Evolutionary conservation across 2,113 vertebrate genomes (phyloP).

Genomic region (Chaenocephalus aceratus): DNA sequence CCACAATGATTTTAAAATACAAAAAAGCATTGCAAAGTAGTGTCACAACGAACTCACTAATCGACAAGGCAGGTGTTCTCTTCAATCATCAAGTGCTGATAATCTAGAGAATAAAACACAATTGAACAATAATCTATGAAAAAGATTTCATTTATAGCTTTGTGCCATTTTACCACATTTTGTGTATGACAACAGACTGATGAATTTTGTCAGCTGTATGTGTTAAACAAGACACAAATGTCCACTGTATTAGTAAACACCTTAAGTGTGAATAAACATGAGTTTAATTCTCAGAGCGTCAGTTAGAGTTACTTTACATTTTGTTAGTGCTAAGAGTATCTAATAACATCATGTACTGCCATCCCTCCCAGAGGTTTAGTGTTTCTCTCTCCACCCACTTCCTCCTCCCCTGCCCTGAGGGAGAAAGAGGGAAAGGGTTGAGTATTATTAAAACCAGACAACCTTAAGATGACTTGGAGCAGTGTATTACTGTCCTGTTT

Average conservation of each 20-base stretch:
- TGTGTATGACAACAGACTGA: background rate
- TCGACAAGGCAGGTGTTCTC: background rate
- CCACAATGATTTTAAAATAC: background rate
- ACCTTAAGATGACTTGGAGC: slow-evolving; percentile 33
- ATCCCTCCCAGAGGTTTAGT: slow-evolving; percentile 26
- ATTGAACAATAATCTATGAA: no score
- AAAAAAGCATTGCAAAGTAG: background rate
- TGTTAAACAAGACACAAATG: background rate
- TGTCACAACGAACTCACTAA: background rate
- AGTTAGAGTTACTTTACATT: background rate
- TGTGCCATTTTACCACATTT: no score
- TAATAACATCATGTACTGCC: background rate
- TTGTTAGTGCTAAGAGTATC: slow-evolving; percentile 13
- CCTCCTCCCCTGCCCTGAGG: slow-evolving; percentile 8
- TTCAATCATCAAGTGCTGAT: no score
- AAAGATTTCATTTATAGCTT: no score
- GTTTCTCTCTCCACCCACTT: slow-evolving; percentile 55
- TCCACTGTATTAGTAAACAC: background rate
- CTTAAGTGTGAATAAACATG: no score
- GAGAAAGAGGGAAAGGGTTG: background rate
- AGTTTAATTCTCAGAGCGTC: background rate
- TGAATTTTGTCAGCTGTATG: background rate
- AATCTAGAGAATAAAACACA: no score
- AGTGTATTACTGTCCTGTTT: background rate
- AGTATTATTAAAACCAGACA: slow-evolving; percentile 37